phyloP scores from a whole-genome alignment of 1,140 invertebrate genomes.

The Chrysomallon squamiferum region DNA sequence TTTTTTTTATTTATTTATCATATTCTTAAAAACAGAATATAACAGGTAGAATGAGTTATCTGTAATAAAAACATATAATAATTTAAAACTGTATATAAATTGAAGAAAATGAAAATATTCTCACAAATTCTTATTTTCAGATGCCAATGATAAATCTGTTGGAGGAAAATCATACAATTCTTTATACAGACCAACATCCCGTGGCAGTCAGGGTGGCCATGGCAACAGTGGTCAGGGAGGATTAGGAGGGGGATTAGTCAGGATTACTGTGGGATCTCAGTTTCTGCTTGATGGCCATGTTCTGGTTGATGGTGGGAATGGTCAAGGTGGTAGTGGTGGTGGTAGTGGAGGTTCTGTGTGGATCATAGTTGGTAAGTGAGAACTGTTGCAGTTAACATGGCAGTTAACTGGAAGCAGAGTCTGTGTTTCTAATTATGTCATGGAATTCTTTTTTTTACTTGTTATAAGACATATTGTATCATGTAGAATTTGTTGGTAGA shows the following conservation, averaged over 20 bases:
- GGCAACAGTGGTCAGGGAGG: slow-evolving; percentile 28
- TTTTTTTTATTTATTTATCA: too few relatives aligned
- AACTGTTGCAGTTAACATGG: background rate
- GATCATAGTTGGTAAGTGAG: slow-evolving; percentile 34
- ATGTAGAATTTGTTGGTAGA: too few relatives aligned
- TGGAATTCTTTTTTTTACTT: too few relatives aligned
- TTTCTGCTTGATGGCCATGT: slow-evolving; percentile 39
- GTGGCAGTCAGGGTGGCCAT: slow-evolving; percentile 20
- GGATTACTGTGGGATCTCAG: slow-evolving; percentile 28
- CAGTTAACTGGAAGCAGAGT: too few relatives aligned
- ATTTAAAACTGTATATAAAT: background rate
- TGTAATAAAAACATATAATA: background rate
- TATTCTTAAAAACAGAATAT: too few relatives aligned
- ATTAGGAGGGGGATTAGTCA: slow-evolving; percentile 19
- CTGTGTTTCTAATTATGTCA: too few relatives aligned
- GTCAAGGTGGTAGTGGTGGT: slow-evolving; percentile 26
- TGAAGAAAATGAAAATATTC: background rate
- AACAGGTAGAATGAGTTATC: too few relatives aligned
- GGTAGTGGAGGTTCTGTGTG: slow-evolving; percentile 42
- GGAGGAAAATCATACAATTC: background rate
- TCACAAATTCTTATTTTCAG: background rate
- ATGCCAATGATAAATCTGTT: background rate
- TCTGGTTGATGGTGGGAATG: slow-evolving; percentile 29
- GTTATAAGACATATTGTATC: too few relatives aligned
- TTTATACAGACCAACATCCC: background rate